phyloP scores from a whole-genome alignment of 1,140 invertebrate species.

The Catajapyx aquilonaris region DNA sequence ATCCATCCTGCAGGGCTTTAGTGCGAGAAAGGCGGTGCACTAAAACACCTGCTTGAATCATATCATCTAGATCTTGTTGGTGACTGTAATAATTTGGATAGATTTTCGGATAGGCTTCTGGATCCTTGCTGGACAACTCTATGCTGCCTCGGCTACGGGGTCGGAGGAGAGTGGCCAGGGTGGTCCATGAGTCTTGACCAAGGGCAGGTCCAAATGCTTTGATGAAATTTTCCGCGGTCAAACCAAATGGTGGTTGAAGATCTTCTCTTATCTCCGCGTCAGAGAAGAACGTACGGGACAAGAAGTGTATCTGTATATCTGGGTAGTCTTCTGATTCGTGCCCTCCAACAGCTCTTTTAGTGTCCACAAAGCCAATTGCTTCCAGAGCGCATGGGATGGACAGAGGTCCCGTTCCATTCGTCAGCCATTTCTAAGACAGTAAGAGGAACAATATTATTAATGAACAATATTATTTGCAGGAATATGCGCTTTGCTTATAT shows the following conservation, averaged over 20 bases:
- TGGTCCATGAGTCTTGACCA: constrained; percentile 58
- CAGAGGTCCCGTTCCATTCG: too few relatives aligned
- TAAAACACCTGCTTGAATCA: constrained; percentile 62
- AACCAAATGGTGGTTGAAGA: too few relatives aligned
- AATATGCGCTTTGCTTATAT: too few relatives aligned
- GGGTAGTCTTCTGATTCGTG: too few relatives aligned
- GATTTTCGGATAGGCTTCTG: constrained; percentile 60
- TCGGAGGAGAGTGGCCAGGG: constrained; percentile 52
- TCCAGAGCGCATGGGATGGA: constrained; percentile 1
- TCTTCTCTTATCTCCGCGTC: constrained; percentile 58
- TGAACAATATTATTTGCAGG: too few relatives aligned
- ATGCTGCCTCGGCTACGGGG: constrained; percentile 66
- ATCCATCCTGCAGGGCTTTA: constrained; percentile 53
- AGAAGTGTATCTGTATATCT: constrained; percentile 70
- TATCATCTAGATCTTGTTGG: constrained; percentile 49
- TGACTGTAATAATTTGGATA: constrained; percentile 79
- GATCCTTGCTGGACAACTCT: constrained; percentile 52
- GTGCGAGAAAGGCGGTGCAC: constrained; percentile 57
- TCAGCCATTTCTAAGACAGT: too few relatives aligned
- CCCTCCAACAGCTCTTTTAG: too few relatives aligned
- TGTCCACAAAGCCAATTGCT: constrained; percentile 6
- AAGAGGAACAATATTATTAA: too few relatives aligned
- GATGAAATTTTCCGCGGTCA: constrained; percentile 58
- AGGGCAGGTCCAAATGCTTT: constrained; percentile 62
- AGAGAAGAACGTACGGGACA: constrained; percentile 56